These are phyloP conservation scores for Chydorus sphaericus DNA, from an alignment of 2,888 invertebrate species.

Conservation along the genomic window DNA sequence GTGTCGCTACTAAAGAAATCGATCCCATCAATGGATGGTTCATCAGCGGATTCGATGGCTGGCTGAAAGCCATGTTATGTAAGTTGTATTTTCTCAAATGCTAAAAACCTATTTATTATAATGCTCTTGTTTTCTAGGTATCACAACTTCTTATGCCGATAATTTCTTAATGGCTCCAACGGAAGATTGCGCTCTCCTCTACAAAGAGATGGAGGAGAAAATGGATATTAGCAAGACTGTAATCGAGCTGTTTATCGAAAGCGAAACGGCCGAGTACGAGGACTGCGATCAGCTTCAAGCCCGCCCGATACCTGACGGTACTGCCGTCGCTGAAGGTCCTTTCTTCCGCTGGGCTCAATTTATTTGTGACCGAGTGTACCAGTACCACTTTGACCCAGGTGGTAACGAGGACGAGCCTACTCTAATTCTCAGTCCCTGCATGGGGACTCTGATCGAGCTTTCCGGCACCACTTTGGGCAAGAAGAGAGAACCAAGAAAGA, in stretches of 20 bases:
- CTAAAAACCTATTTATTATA: no score
- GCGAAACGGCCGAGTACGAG: slow-evolving; percentile 53
- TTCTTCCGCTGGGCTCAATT: slow-evolving; percentile 64
- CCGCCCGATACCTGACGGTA: slow-evolving; percentile 28
- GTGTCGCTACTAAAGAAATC: slow-evolving; percentile 56
- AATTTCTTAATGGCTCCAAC: slow-evolving; percentile 63
- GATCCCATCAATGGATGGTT: slow-evolving; percentile 77
- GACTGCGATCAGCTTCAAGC: slow-evolving; percentile 50
- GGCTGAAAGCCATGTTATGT: slow-evolving; percentile 48
- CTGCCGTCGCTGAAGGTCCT: slow-evolving; percentile 50
- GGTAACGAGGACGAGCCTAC: slow-evolving; percentile 42
- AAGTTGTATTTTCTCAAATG: no score
- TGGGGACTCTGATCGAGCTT: slow-evolving; percentile 55
- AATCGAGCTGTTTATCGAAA: slow-evolving; percentile 54
- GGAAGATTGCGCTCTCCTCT: slow-evolving; percentile 49
- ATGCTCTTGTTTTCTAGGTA: slow-evolving; percentile 37
- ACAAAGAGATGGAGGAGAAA: slow-evolving; percentile 56
- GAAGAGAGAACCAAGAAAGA: slow-evolving; percentile 36
- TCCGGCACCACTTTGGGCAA: slow-evolving; percentile 58
- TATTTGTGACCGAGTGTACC: slow-evolving; percentile 55
- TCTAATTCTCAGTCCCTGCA: slow-evolving; percentile 55
- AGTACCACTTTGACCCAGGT: slow-evolving; percentile 36
- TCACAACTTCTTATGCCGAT: slow-evolving; percentile 62
- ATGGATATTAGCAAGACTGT: slow-evolving; percentile 62
- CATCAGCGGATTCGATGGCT: slow-evolving; percentile 68